Evolutionary conservation across 2,797 vertebrate species (phyloP).

Genomic region (Crenuchus spilurus): DNA sequence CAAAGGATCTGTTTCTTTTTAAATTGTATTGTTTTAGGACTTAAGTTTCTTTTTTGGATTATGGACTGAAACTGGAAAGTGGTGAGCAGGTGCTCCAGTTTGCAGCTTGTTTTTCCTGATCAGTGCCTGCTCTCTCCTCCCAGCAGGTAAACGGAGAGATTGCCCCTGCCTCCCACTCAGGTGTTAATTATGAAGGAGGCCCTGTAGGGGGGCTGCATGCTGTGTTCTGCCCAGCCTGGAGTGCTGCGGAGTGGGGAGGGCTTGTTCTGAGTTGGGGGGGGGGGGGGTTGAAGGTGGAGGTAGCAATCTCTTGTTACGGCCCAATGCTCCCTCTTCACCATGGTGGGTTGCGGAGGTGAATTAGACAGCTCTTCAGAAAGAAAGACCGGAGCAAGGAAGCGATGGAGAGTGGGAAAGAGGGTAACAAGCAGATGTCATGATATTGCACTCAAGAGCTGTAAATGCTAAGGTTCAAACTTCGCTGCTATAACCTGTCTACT

Average conservation of each 20-base stretch:
- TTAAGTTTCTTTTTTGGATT: background rate
- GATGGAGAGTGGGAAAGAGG: constrained; percentile 3
- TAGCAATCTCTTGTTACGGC: constrained; percentile 56
- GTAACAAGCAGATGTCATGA: constrained; percentile 71
- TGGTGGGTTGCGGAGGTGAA: constrained; percentile 67
- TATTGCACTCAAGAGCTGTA: constrained; percentile 67
- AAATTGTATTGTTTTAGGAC: background rate
- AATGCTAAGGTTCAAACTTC: constrained; percentile 61
- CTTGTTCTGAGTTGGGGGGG: constrained; percentile 29
- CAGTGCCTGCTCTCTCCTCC: constrained; percentile 55
- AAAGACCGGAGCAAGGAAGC: constrained; percentile 4
- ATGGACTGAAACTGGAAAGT: constrained; percentile 28
- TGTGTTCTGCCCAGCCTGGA: constrained; percentile 53
- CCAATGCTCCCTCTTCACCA: constrained; percentile 54
- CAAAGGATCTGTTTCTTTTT: background rate
- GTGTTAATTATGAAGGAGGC: constrained; percentile 77
- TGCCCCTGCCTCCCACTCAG: constrained; percentile 70
- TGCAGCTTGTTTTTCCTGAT: constrained; percentile 50
- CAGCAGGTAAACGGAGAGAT: constrained; percentile 63
- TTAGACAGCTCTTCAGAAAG: constrained; percentile 67
- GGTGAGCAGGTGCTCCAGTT: constrained; percentile 52
- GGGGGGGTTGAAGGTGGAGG: constrained; percentile 38
- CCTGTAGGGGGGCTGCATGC: constrained; percentile 41
- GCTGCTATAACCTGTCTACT: constrained; percentile 45
- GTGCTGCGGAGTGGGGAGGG: constrained; percentile 27